phyloP scores from a whole-genome alignment of 1,140 invertebrate genomes.

The Pseudomyrmex pallidus region DNA sequence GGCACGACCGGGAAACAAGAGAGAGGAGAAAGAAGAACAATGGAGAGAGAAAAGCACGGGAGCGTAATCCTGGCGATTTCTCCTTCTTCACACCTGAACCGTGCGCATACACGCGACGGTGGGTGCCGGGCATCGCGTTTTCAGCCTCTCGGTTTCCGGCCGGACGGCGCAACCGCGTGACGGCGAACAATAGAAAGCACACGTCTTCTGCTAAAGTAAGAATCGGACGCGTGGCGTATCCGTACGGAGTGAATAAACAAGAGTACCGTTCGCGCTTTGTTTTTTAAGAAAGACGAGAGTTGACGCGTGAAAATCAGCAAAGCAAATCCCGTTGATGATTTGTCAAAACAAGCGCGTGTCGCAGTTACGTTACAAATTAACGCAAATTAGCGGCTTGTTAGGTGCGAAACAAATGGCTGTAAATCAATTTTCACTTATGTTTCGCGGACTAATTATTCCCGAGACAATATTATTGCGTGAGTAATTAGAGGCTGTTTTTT shows the following conservation, averaged over 20 bases:
- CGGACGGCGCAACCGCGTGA: slow-evolving; percentile 55
- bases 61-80: slow-evolving; percentile 51
- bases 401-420: not conserved
- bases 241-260: not conserved
- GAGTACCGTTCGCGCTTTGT: not conserved
- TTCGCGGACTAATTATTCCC: not conserved
- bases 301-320: slow-evolving; percentile 6
- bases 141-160: slow-evolving; percentile 58
- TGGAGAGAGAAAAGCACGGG: not conserved
- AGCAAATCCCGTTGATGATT: not conserved
- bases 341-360: not conserved
- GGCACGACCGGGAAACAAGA: not conserved
- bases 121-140: slow-evolving; percentile 18
- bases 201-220: slow-evolving; percentile 40
- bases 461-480: not conserved
- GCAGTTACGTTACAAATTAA: not conserved
- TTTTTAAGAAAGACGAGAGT: not conserved
- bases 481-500: too few relatives aligned
- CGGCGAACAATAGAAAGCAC: slow-evolving; percentile 68
- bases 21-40: not conserved
- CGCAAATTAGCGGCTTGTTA: not conserved
- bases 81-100: slow-evolving; percentile 59
- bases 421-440: slow-evolving; percentile 1
- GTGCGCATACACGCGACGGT: slow-evolving; percentile 28
- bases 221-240: slow-evolving; percentile 15